A percentile compares a stretch with the other conserved stretches of the same genome.
Evolutionary conservation across 2,113 vertebrate genomes (phyloP).

Genomic region (Illadopsis cleaveri): DNA sequence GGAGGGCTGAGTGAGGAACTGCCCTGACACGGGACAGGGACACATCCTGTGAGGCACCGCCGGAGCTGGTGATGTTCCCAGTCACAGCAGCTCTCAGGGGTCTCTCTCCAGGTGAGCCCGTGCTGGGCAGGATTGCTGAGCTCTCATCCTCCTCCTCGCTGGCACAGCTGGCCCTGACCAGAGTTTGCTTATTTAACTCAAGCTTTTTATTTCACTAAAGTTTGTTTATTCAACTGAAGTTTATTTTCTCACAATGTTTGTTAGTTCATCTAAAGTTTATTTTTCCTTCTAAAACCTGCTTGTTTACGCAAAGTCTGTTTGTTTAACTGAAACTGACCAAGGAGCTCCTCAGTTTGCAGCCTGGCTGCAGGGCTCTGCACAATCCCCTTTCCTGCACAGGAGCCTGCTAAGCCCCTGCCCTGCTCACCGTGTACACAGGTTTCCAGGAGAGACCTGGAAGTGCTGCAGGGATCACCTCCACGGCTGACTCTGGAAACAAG

Average conservation of each 20-base stretch:
- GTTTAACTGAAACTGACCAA: not conserved
- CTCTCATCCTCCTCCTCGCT: not conserved
- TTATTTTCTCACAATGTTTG: not conserved
- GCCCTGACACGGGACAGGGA: fast-evolving
- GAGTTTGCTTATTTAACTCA: not conserved
- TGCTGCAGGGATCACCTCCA: not conserved
- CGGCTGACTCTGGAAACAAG: not conserved
- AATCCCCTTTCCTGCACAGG: not conserved
- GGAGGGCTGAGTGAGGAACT: not conserved
- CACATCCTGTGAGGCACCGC: fast-evolving
- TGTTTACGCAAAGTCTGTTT: not conserved
- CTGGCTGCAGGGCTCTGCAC: not conserved
- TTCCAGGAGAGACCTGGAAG: fast-evolving
- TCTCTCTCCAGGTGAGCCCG: not conserved
- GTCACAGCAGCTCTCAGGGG: not conserved
- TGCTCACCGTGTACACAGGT: not conserved
- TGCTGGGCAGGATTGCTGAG: not conserved
- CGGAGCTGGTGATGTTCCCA: not conserved
- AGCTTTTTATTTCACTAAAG: not conserved
- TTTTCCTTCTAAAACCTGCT: not conserved
- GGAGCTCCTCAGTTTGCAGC: not conserved
- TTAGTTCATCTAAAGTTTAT: not conserved
- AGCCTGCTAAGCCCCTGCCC: not conserved
- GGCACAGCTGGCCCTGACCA: not conserved
- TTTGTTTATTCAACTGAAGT: not conserved